Evolutionary conservation across 1,140 invertebrate species (phyloP).

Genomic region (Zaprionus camerounensis): DNA sequence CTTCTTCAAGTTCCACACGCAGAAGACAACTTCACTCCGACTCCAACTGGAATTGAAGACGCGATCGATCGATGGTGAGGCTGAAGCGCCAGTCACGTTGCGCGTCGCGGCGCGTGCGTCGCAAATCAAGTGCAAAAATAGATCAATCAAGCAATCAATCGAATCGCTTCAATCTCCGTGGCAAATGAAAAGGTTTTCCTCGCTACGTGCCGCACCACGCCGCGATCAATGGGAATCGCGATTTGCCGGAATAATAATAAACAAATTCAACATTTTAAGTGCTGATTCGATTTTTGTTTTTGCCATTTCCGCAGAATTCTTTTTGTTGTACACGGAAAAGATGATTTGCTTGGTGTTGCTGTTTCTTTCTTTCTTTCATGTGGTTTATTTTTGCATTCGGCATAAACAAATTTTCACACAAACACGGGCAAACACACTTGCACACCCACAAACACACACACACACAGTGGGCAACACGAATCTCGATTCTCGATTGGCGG

Average conservation of each 20-base stretch:
- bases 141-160: slow-evolving; percentile 83
- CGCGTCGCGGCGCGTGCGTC: slow-evolving; percentile 72
- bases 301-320: slow-evolving; percentile 59
- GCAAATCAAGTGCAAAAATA: slow-evolving; percentile 83
- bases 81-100: slow-evolving; percentile 76
- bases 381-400: slow-evolving; percentile 50
- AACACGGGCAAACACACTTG: slow-evolving; percentile 34
- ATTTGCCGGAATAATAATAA: slow-evolving; percentile 39
- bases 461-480: slow-evolving; percentile 20
- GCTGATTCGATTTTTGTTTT: slow-evolving; percentile 56
- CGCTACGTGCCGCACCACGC: slow-evolving; percentile 39
- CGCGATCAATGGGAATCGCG: slow-evolving; percentile 56
- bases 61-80: slow-evolving; percentile 17
- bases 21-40: slow-evolving; percentile 28
- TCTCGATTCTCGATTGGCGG: slow-evolving; percentile 9
- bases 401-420: slow-evolving; percentile 66
- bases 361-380: slow-evolving; percentile 24
- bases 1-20: slow-evolving; percentile 13
- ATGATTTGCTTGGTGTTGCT: slow-evolving; percentile 40
- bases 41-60: slow-evolving; percentile 31
- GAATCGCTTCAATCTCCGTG: slow-evolving; percentile 60
- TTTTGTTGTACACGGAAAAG: slow-evolving; percentile 40
- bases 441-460: slow-evolving; percentile 38
- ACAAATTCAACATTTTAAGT: slow-evolving; percentile 56
- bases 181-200: slow-evolving; percentile 50